Evolutionary conservation across 1,140 invertebrate genomes (phyloP), one percentile per base, ranked within the genome.

Genomic region (Aphelenchoides avenae): DNA sequence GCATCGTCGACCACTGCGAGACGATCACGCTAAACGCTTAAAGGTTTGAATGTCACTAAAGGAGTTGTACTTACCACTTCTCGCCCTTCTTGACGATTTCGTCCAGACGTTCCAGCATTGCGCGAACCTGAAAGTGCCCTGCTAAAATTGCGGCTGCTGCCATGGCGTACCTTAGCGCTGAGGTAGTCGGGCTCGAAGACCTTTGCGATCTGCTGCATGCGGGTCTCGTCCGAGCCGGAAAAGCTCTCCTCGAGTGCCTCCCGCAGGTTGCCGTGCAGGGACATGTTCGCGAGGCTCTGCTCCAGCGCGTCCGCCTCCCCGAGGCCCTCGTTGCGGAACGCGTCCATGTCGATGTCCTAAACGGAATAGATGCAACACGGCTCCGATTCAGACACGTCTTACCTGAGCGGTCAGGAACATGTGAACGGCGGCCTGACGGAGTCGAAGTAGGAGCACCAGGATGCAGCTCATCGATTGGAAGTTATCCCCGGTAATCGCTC

Each of bases 381-480:
- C 29, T 57, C 20, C 0, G n/a, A n/a, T 56, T 5, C 6, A 41
- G 65, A 40, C 33, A 60, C n/a, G 29, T 54, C 27, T 18, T 53
- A 61, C 68, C 11, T 61, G 26, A 22, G 57, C 60, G 13, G 68
- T 74, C 13, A 73, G 39, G 18, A 37, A 34, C 9, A 75, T 29
- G 36, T 73, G 72, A 27, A 65, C 64, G 40, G 64, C 68, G 9
- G 72, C 72, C 46, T 75, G 72, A 5, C 72, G 46, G 0, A 75
- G 44, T n/a, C 72, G 52, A 18, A 73, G 55, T 7, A 73, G 47
- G 18, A 73, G 39, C 13, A 66, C 48, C 2, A 73, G 44, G 40
- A 73, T 53, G 34, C 57, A 64, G 9, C 36, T 55, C 67, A 67
- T 64, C 2, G 34, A 43, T 36, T 69, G 41, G 56, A 73, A 73